Base-by-base conservation (phyloP, 23 tunicate species). In the Aplidium turbinatum region DNA sequence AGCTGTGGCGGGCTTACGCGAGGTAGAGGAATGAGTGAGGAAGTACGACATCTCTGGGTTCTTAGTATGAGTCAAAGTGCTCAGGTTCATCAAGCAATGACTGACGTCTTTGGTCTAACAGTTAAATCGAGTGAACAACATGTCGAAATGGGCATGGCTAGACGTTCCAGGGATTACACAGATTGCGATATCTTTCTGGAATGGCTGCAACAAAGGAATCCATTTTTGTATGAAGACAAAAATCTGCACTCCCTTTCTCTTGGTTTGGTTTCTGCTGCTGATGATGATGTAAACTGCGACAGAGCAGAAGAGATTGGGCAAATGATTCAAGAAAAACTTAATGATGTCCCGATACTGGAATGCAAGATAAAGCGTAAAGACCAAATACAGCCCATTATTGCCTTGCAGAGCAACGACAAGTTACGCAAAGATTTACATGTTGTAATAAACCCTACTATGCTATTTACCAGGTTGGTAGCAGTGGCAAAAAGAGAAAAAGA, bases 111-210 rank as follows among this genome's bases (percentile, higher is more conserved):
- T 28, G n/a, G 38, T 30, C 24, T 61, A 30, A 30, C 68, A 7
- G 36, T 30, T 5, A 61, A 30, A 61, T 5, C 68, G n/a, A 61
- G 68, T 32, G n/a, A 61, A 61, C 68, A 61, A 26, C 68, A 61
- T 32, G n/a, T 30, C 30, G 68, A 61, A 5, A 36, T 61, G 19
- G 30, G 38, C 13, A n/a, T 26, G 68, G 38, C 68, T 16, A 61
- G 68, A 32, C 38, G 36, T 23, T 26, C 28, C 6, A 35, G 68
- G 28, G 68, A 61, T 61, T 4, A 5, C 19, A 19, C 28, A 6
- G 68, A 61, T 26, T 61, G 28, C n/a, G 24, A 24, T 19, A 61
- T 26, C 28, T 30, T 61, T 6, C 20, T 19, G 30, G 38, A 30
- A 3, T 61, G 68, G 34, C n/a, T 61, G 36, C 27, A 19, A 30